A percentile compares a stretch with the other conserved stretches of the same genome.
Conservation (phyloP, 37 sponge, comb jelly and placozoan genomes). For the Beroe ovata region DNA sequence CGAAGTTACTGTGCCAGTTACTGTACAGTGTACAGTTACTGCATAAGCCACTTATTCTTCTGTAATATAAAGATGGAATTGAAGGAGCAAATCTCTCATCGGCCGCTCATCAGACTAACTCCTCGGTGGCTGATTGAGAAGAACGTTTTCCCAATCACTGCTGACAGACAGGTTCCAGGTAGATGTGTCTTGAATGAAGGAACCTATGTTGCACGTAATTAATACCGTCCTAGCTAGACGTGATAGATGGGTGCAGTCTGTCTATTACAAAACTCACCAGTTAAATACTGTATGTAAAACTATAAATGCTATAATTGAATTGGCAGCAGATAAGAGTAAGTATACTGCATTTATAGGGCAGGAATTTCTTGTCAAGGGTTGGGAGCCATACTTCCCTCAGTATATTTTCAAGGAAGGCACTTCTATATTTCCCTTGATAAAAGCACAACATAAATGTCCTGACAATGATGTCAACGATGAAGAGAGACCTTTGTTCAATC, state of each 20-base stretch:
- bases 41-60: too few species aligned
- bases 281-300: not conserved
- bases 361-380: not conserved
- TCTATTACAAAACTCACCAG: not conserved
- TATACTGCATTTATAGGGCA: not conserved
- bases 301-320: not conserved
- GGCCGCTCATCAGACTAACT: too few species aligned
- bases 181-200: not conserved
- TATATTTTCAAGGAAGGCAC: not conserved
- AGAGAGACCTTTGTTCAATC: not conserved
- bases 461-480: not conserved
- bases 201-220: not conserved
- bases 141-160: too few species aligned
- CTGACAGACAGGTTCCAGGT: too few species aligned
- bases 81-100: too few species aligned
- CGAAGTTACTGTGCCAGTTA: too few species aligned
- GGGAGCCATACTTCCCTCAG: slow-evolving; percentile 17
- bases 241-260: not conserved
- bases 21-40: too few species aligned
- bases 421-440: not conserved
- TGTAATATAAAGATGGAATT: too few species aligned
- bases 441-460: not conserved
- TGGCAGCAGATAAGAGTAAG: not conserved
- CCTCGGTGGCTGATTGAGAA: too few species aligned
- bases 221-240: not conserved